Base-by-base conservation (phyloP, 2,113 vertebrate species). In the Oryctolagus cuniculus region DNA sequence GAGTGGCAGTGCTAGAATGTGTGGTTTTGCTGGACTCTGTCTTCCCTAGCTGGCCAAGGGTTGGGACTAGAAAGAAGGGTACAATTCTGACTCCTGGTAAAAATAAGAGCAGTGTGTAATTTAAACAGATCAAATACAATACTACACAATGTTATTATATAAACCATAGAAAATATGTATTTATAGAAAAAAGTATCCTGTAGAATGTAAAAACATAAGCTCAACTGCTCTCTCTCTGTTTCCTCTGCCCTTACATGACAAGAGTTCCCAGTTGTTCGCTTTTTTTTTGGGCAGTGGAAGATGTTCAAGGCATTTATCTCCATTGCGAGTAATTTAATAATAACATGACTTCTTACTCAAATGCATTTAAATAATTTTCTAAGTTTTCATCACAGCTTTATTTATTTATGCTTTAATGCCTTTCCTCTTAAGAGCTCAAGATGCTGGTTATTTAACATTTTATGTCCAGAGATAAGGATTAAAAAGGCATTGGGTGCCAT, bases 361-460 rank as follows among this genome's bases (percentile, higher is more conserved):
- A 86, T 87, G 79, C 89, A 72, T 86, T 88, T 83, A 77, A 88
- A 84, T 95, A 72, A 67, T 89, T 96, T 96, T 83, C 58, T 31
- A 75, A 87, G 91, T 93, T 95, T 97, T 83, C 77, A 22, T 61
- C 93, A 88, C 24, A 93, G 86, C 55, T 90, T 89, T 95, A 95
- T 93, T 97, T 96, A 95, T 96, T 89, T 95, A 79, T 27, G 66
- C 70, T 55, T 79, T 92, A 70, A 94, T 85, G 78, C 29, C 36
- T 92, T 94, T 86, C 81, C 88, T 88, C 93, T 36, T 67, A 79
- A 74, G 88, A 95, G 81, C 75, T 73, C 77, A 58, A 91, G 93
- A 95, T 84, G 72, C 95, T 72, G 67, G 88, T 94, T 95, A 92
- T 93, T 96, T 96, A 90, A 96, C 88, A 86, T 69, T 86, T 63